phyloP scores from a whole-genome alignment of 2,888 invertebrate genomes.

The Mylabris sibirica region DNA sequence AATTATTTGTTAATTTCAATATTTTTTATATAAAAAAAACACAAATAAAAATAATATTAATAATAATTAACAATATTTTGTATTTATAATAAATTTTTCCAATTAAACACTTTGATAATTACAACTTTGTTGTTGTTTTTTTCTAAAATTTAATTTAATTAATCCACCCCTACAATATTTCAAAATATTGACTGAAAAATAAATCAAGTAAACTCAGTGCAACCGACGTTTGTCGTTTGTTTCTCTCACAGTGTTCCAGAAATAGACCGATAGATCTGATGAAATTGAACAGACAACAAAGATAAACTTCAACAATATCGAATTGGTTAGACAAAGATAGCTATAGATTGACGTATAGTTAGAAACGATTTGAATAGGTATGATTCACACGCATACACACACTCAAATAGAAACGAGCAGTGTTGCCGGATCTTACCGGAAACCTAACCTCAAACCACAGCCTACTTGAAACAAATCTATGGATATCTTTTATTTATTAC shows the following conservation, averaged over 20 bases:
- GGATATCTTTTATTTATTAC: too few species aligned
- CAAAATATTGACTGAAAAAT: not conserved
- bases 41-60: constrained; percentile 42
- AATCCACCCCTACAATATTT: not conserved
- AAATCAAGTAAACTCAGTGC: not conserved
- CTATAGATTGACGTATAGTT: not conserved
- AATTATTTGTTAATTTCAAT: constrained; percentile 20
- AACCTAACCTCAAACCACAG: constrained; percentile 11
- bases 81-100: constrained; percentile 53
- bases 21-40: constrained; percentile 36
- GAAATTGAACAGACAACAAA: not conserved
- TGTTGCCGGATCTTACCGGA: constrained; percentile 15
- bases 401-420: constrained; percentile 27
- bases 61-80: constrained; percentile 49
- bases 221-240: constrained; percentile 2
- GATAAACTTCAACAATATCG: not conserved
- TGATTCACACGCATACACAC: constrained; percentile 34
- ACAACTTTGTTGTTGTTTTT: constrained; percentile 31
- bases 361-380: not conserved
- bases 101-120: constrained; percentile 47
- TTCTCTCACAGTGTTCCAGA: not conserved
- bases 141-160: not conserved
- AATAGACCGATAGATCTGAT: not conserved
- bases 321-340: not conserved
- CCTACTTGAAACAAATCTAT: not conserved